Conservation (phyloP, 2,113 vertebrate genomes). For the Athene noctua region DNA sequence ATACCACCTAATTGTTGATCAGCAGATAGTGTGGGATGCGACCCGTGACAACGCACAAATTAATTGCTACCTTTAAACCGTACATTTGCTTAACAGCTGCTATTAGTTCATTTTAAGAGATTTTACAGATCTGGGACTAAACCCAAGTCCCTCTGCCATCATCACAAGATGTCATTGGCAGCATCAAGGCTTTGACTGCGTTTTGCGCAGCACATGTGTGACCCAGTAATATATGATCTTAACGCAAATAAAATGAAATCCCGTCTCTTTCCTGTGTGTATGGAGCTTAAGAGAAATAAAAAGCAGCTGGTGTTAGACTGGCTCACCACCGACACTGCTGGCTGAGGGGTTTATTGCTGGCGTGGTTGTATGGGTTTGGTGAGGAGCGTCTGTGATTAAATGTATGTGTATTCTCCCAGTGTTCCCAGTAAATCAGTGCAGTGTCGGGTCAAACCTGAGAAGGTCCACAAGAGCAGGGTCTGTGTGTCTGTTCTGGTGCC, state of each 20-base stretch:
- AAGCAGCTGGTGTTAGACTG: neutral
- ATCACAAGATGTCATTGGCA: neutral
- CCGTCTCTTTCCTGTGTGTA: accelerated
- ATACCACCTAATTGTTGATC: neutral
- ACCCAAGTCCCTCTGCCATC: neutral
- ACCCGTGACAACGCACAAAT: neutral
- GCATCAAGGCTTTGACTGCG: neutral
- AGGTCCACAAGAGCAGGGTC: neutral
- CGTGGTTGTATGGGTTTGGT: neutral
- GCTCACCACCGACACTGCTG: neutral
- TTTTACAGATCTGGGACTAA: neutral
- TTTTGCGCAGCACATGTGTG: neutral
- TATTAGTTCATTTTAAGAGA: conserved; percentile 7
- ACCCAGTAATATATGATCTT: neutral
- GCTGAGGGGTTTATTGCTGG: neutral
- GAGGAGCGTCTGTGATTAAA: neutral
- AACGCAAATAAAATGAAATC: neutral
- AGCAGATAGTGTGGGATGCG: neutral
- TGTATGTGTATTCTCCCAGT: neutral
- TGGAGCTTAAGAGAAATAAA: neutral
- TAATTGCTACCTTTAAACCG: neutral
- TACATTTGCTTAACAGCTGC: neutral
- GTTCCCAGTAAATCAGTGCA: neutral
- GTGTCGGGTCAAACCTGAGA: neutral
- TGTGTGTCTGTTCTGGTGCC: neutral